phyloP scores from a whole-genome alignment of 2,113 vertebrate species.

The Nothobranchius kuhntae region DNA sequence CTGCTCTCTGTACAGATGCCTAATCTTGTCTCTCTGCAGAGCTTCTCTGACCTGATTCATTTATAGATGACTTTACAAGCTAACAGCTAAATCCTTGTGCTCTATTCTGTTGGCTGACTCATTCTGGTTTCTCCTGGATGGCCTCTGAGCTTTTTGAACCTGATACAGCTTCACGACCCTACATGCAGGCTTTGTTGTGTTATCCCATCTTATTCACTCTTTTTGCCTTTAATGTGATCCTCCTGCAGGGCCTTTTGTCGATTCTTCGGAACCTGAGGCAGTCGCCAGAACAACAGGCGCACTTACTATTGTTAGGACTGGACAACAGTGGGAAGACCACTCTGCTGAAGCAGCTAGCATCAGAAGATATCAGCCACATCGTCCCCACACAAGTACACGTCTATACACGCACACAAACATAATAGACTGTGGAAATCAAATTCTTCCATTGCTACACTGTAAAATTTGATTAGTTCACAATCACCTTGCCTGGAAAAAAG shows the following conservation, averaged over 20 bases:
- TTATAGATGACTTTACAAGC: constrained; percentile 44
- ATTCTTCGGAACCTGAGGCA: constrained; percentile 91
- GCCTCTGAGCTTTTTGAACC: not conserved
- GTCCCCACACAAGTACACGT: constrained; percentile 88
- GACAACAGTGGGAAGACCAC: constrained; percentile 96
- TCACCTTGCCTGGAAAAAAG: too few relatives aligned
- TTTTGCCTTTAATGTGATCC: constrained; percentile 17
- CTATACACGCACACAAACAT: not conserved
- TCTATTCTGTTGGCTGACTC: constrained; percentile 28
- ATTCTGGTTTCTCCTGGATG: constrained; percentile 1
- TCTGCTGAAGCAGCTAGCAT: constrained; percentile 91
- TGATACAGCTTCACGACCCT: not conserved
- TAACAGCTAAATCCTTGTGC: constrained; percentile 50
- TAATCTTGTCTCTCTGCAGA: constrained; percentile 39
- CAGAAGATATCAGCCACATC: constrained; percentile 94
- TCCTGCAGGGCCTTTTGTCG: constrained; percentile 88
- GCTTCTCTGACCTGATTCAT: constrained; percentile 18
- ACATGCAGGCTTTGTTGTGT: constrained; percentile 2
- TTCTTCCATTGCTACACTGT: too few relatives aligned
- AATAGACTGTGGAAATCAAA: not conserved
- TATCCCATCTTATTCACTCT: constrained; percentile 1
- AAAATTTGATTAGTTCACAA: too few relatives aligned
- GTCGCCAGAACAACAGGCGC: constrained; percentile 91
- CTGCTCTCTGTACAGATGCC: constrained; percentile 18
- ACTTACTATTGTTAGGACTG: constrained; percentile 91